Conservation (phyloP, 2,797 vertebrate genomes). For the Spinus olivaceus region DNA sequence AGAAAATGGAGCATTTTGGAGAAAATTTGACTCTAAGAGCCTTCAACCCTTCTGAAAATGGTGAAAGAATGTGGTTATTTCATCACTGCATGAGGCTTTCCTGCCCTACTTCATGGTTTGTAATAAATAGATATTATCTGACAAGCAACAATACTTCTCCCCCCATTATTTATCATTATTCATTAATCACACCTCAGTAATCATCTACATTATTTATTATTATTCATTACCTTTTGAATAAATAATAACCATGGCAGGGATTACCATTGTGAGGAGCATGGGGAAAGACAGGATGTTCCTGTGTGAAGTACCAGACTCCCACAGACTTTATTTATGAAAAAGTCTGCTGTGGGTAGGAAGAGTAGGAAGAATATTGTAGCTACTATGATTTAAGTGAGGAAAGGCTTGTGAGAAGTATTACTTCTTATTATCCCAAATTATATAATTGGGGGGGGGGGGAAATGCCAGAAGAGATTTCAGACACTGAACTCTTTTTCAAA, state of each 20-base stretch:
- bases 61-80: neutral
- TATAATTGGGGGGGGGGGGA: neutral
- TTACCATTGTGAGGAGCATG: neutral
- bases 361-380: neutral
- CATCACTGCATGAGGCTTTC: neutral
- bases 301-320: neutral
- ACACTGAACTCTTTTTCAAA: neutral
- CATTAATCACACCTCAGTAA: slow-evolving; percentile 20
- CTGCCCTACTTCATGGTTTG: neutral
- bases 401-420: neutral
- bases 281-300: neutral
- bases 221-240: slow-evolving; percentile 8
- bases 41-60: neutral
- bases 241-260: neutral
- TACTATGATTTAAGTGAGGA: neutral
- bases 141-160: neutral
- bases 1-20: neutral
- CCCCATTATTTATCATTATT: neutral
- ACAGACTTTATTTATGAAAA: neutral
- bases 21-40: neutral
- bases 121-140: neutral
- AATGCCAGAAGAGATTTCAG: neutral
- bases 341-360: neutral
- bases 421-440: neutral
- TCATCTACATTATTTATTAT: slow-evolving; percentile 6